A percentile compares a stretch with the other conserved stretches of the same genome.
Evolutionary conservation across 1,140 invertebrate genomes (phyloP).

Genomic region (Tachypleus tridentatus): DNA sequence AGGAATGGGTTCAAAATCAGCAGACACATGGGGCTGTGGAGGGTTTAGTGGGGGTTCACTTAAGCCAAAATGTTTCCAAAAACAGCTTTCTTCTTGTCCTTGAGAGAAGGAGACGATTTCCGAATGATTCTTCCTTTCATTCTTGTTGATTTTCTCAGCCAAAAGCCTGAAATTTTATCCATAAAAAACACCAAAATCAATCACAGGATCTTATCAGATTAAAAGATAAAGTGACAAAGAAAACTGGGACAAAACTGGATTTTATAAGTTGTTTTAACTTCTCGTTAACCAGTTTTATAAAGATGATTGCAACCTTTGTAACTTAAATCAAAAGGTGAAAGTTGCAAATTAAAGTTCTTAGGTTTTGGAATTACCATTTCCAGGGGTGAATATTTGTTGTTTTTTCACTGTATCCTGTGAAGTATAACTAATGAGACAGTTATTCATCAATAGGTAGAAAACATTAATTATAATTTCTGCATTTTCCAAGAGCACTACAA

Average conservation of each 20-base stretch:
- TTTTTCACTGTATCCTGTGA: no score
- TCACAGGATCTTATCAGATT: background rate
- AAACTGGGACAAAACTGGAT: background rate
- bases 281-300: background rate
- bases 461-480: background rate
- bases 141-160: constrained; percentile 98
- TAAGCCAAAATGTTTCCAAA: constrained; percentile 58
- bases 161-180: constrained; percentile 49
- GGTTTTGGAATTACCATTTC: background rate
- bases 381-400: no score
- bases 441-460: background rate
- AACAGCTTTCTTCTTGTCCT: constrained; percentile 66
- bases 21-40: constrained; percentile 57
- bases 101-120: constrained; percentile 77
- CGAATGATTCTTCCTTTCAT: constrained; percentile 89
- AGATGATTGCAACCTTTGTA: background rate
- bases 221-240: background rate
- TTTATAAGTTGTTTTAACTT: background rate
- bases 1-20: constrained; percentile 56
- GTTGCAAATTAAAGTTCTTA: background rate
- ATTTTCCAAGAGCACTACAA: background rate
- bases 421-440: background rate
- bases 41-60: constrained; percentile 33
- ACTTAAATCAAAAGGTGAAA: background rate
- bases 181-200: constrained; percentile 4